phyloP scores from a whole-genome alignment of 2,797 vertebrate genomes.

The Tenualosa thibaudeaui region DNA sequence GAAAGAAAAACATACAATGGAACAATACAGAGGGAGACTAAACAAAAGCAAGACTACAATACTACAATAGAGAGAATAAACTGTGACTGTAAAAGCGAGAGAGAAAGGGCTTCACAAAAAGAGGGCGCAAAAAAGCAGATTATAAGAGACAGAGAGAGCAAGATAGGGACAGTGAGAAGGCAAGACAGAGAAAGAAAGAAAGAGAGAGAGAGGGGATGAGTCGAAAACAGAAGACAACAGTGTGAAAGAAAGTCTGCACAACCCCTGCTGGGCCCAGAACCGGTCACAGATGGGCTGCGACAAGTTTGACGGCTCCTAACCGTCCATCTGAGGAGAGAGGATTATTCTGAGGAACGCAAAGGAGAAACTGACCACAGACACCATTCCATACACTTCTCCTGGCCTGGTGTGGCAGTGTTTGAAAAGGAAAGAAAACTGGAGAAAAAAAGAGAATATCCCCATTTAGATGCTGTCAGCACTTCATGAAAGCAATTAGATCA shows the following conservation, averaged over 20 bases:
- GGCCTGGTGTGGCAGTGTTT: background rate
- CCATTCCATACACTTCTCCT: conserved; percentile 27
- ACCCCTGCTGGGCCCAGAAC: conserved; percentile 21
- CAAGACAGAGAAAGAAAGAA: background rate
- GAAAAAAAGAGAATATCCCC: background rate
- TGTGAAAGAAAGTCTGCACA: background rate
- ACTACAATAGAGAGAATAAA: background rate
- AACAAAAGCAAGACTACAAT: background rate
- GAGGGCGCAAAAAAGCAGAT: background rate
- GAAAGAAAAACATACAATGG: background rate
- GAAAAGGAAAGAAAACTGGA: background rate
- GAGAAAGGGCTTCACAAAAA: background rate
- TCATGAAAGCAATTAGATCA: conserved; percentile 25
- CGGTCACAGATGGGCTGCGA: conserved; percentile 40
- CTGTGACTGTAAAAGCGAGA: background rate
- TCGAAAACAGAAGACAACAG: background rate
- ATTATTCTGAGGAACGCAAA: conserved; percentile 20
- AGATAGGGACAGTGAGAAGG: background rate
- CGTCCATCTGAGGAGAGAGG: conserved; percentile 27
- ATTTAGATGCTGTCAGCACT: background rate
- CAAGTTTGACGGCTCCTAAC: conserved; percentile 34
- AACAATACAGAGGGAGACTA: background rate
- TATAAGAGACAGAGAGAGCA: background rate
- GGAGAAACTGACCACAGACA: conserved; percentile 21
- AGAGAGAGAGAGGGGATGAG: background rate